phyloP scores from a whole-genome alignment of 2,888 invertebrate genomes.

The Drosophila mercatorum region DNA sequence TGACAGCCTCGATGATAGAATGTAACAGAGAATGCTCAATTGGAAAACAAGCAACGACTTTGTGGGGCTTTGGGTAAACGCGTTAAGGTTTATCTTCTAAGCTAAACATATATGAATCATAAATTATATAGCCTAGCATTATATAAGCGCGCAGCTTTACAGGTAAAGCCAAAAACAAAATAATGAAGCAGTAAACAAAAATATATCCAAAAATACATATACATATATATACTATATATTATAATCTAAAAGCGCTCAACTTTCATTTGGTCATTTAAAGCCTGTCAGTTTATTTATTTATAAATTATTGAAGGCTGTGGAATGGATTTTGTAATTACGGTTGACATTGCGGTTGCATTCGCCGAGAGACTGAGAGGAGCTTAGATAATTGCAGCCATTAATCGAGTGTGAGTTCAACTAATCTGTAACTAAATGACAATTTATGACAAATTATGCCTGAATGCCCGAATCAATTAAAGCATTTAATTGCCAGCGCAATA shows the following conservation, averaged over 20 bases:
- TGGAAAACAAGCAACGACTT: constrained; percentile 46
- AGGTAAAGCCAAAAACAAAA: constrained; percentile 63
- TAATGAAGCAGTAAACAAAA: constrained; percentile 19
- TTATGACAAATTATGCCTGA: constrained; percentile 1
- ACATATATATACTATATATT: constrained; percentile 16
- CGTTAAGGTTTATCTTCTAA: constrained; percentile 23
- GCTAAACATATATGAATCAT: constrained; percentile 18
- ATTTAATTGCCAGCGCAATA: constrained; percentile 1
- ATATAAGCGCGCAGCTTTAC: constrained; percentile 48
- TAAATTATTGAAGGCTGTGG: constrained; percentile 4
- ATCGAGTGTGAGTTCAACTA: constrained; percentile 17
- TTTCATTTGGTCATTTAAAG: not conserved
- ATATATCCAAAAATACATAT: constrained; percentile 59
- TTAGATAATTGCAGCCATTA: constrained; percentile 19
- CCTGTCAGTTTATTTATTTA: constrained; percentile 12
- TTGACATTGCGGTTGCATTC: constrained; percentile 8
- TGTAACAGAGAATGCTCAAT: constrained; percentile 53
- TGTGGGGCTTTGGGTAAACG: constrained; percentile 47
- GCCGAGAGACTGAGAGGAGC: not conserved
- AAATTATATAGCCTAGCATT: constrained; percentile 19
- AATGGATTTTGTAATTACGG: constrained; percentile 24
- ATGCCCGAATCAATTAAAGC: not conserved
- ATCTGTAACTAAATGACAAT: constrained; percentile 31
- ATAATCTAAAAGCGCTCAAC: constrained; percentile 7
- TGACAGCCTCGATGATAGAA: constrained; percentile 82